A percentile compares a stretch with the other conserved stretches of the same genome.
phyloP scores from a whole-genome alignment of 1,140 invertebrate species.

The Medauroidea extradentata region DNA sequence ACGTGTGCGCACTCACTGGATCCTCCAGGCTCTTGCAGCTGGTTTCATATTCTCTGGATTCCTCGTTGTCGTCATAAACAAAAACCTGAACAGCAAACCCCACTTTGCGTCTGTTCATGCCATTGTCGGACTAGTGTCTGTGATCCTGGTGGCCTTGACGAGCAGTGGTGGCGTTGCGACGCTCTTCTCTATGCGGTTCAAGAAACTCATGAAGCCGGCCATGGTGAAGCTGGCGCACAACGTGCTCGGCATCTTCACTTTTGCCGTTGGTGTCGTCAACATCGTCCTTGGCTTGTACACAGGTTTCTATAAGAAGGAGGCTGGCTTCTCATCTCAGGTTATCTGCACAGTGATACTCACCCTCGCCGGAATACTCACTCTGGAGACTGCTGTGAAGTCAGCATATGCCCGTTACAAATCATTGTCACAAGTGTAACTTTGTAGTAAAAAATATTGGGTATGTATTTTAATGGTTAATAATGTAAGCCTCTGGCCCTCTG shows the following conservation, averaged over 20 bases:
- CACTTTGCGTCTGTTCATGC: slow-evolving; percentile 7
- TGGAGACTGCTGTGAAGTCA: slow-evolving; percentile 11
- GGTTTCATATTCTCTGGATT: slow-evolving; percentile 9
- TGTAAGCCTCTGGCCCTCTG: too few relatives aligned
- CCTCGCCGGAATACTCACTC: background rate
- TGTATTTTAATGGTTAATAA: too few relatives aligned
- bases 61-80: slow-evolving; percentile 8
- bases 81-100: slow-evolving; percentile 7
- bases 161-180: slow-evolving; percentile 9
- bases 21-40: slow-evolving; percentile 8
- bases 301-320: background rate
- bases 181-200: background rate
- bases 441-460: too few relatives aligned
- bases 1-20: slow-evolving; percentile 6
- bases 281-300: slow-evolving; percentile 4
- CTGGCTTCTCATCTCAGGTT: slow-evolving; percentile 1
- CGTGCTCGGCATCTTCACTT: slow-evolving; percentile 2
- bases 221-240: slow-evolving; percentile 9
- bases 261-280: background rate
- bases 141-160: slow-evolving; percentile 3
- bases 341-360: slow-evolving; percentile 4
- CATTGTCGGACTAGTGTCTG: background rate
- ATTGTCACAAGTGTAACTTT: background rate
- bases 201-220: slow-evolving; percentile 1
- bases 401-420: slow-evolving; percentile 1